Evolutionary conservation across 1,140 invertebrate species (phyloP).

Genomic region (Zaprionus vittiger): DNA sequence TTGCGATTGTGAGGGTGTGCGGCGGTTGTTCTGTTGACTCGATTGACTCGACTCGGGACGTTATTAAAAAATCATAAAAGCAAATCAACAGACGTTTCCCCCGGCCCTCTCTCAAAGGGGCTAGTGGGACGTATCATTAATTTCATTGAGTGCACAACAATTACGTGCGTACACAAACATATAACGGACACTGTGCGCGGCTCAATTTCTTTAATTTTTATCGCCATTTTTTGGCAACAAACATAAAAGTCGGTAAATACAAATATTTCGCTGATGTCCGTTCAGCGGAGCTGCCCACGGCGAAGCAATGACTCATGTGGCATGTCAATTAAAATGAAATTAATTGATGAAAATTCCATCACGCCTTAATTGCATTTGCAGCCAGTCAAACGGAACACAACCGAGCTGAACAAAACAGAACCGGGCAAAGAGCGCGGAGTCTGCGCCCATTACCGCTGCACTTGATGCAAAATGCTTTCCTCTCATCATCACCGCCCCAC

Average conservation of each 20-base stretch:
- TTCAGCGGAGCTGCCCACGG: slow-evolving; percentile 22
- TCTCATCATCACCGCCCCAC: background rate
- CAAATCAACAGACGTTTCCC: slow-evolving; percentile 21
- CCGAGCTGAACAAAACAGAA: background rate
- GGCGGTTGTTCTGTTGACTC: background rate
- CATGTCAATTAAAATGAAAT: slow-evolving; percentile 67
- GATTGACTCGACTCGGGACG: slow-evolving; percentile 20
- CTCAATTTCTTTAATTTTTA: slow-evolving; percentile 55
- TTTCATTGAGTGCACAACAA: slow-evolving; percentile 51
- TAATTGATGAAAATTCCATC: slow-evolving; percentile 77
- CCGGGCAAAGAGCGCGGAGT: background rate
- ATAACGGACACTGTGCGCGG: background rate
- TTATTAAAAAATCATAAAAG: slow-evolving; percentile 50
- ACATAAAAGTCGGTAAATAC: slow-evolving; percentile 19
- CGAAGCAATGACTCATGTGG: slow-evolving; percentile 49
- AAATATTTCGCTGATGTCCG: background rate
- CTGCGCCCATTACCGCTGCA: slow-evolving; percentile 32
- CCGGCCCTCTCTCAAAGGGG: background rate
- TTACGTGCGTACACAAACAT: slow-evolving; percentile 6
- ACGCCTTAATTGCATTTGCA: slow-evolving; percentile 68
- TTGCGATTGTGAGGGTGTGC: background rate
- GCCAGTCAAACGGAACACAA: slow-evolving; percentile 41
- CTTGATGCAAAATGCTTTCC: slow-evolving; percentile 23
- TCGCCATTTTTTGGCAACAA: slow-evolving; percentile 46
- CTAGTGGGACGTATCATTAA: slow-evolving; percentile 40